A percentile compares a stretch with the other conserved stretches of the same genome.
phyloP scores from a whole-genome alignment of 2,113 vertebrate genomes.

The Tachysurus fulvidraco region DNA sequence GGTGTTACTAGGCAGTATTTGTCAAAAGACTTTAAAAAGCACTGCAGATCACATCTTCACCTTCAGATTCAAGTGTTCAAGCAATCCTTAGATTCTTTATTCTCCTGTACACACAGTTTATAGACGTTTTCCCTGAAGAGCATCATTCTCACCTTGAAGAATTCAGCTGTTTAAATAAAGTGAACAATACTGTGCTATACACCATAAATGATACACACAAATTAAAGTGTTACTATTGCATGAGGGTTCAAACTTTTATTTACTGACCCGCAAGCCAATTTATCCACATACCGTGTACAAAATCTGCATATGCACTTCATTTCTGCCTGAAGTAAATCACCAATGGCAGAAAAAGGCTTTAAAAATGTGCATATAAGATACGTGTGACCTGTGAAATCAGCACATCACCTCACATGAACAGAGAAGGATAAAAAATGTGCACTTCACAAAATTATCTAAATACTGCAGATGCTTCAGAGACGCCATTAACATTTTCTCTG shows the following conservation, averaged over 20 bases:
- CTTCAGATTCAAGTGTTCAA: not conserved
- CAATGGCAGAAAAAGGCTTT: not conserved
- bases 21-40: not conserved
- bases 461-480: conserved; percentile 17
- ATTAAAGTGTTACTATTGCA: not conserved
- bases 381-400: conserved; percentile 4
- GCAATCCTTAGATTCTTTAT: not conserved
- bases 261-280: not conserved
- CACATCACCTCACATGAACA: not conserved
- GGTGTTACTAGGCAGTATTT: not conserved
- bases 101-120: not conserved
- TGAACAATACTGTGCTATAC: not conserved
- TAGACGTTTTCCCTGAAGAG: not conserved
- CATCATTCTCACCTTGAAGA: not conserved
- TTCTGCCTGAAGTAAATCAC: not conserved
- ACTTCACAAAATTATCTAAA: conserved; percentile 30
- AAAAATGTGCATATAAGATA: not conserved
- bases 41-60: not conserved
- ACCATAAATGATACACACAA: not conserved
- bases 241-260: not conserved
- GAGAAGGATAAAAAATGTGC: not conserved
- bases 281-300: not conserved
- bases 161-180: conserved; percentile 5
- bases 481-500: conserved; percentile 24
- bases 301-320: not conserved